phyloP scores from a whole-genome alignment of 2,113 vertebrate species.

The Petaurus breviceps region DNA sequence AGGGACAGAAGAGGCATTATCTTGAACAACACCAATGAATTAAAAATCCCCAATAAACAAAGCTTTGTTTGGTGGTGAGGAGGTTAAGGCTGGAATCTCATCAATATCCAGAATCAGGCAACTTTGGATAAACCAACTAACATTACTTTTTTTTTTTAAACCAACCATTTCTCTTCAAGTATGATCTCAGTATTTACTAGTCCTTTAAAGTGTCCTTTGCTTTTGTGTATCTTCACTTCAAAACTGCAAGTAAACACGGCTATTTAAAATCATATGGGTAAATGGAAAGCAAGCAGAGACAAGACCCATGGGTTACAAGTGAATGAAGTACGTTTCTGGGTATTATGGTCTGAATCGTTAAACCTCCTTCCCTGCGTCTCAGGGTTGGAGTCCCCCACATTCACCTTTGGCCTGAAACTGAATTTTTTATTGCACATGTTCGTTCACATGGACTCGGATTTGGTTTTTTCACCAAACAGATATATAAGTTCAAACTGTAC shows the following conservation, averaged over 20 bases:
- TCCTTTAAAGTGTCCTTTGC: slow-evolving; percentile 31
- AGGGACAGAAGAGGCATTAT: not conserved
- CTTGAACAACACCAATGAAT: not conserved
- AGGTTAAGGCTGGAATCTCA: not conserved
- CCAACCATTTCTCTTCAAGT: slow-evolving; percentile 37
- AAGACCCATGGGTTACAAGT: slow-evolving; percentile 68
- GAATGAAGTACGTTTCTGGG: slow-evolving; percentile 70
- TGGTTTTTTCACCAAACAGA: not conserved
- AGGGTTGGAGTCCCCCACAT: slow-evolving; percentile 58
- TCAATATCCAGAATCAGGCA: not conserved
- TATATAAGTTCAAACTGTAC: slow-evolving; percentile 33
- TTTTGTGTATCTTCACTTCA: slow-evolving; percentile 64
- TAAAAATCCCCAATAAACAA: not conserved
- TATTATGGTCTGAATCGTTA: slow-evolving; percentile 75
- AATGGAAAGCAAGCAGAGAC: slow-evolving; percentile 83
- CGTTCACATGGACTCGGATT: slow-evolving; percentile 16
- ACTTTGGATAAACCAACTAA: slow-evolving; percentile 25
- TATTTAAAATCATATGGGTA: slow-evolving; percentile 71
- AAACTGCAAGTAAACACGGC: slow-evolving; percentile 64
- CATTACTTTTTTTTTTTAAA: not conserved
- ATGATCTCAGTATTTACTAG: slow-evolving; percentile 46
- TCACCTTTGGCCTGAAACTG: slow-evolving; percentile 53
- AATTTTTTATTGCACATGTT: not conserved
- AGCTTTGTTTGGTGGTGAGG: not conserved
- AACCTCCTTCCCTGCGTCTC: slow-evolving; percentile 70